Evolutionary conservation across 2,113 vertebrate genomes (phyloP), one percentile per base, ranked within the genome.

Genomic region (Amphilophus citrinellus): DNA sequence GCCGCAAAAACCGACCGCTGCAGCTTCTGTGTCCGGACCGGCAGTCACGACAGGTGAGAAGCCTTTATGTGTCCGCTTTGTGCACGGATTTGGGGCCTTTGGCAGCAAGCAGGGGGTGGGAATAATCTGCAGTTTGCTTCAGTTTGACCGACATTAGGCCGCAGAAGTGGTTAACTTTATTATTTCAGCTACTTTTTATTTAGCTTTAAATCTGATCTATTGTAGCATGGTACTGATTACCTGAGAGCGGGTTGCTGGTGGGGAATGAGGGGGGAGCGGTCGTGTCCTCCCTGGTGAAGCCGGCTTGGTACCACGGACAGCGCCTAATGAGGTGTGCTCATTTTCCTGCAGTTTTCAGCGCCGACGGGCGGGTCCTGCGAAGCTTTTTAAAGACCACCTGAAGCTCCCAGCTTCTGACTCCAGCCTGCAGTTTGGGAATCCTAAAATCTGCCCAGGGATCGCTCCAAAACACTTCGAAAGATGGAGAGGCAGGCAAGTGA

Each of bases 401-500:
- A 84, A 84, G 60, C 71, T 82, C 22, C 24, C 3, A 4, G 8
- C 77, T 62, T 22, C 24, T 18, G 14, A 20, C 79, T 53, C 22
- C 60, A 76, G 80, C 66, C 83, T 76, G 27, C 68, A 65, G 2
- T 59, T 62, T 50, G 35, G 3, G 9, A 15, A 35, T 42, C 39
- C 11, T 17, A 27, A 9, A 7, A 32, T 58, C 65, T 73, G 1
- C 3, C 18, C 5, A 4, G 32, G 24, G 57, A 42, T 65, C 63
- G 1, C 1, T 11, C 62, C 3, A 3, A 15, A 39, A 8, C 2
- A 6, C 3, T 14, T 15, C 2, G 47, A 80, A 94, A 84, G 37
- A 96, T 96, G 95, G 95, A 94, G 66, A 90, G 77, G 2, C 87
- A 95, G 93, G 95, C 71, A 65, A 92, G 94, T 90, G 78, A 5